Percentiles rank a stretch among this genome's conserved stretches.
Evolutionary conservation across 1,140 invertebrate genomes (phyloP).

Genomic region (Cydia splendana): DNA sequence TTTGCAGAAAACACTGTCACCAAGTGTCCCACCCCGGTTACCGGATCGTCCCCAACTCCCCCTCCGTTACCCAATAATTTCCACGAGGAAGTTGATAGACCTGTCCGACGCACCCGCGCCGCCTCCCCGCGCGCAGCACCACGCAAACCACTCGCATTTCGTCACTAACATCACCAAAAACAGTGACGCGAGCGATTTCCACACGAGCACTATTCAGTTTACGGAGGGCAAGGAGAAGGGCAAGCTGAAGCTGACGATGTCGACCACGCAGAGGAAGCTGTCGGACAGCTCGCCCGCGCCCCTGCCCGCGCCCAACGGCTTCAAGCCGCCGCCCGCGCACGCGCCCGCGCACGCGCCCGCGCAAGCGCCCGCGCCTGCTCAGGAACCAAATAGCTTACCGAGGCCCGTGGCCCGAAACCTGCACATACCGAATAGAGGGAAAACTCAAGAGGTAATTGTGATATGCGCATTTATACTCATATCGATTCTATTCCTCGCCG

Average conservation of each 20-base stretch:
- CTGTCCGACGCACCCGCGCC: slow-evolving; percentile 65
- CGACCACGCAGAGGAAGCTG: slow-evolving; percentile 58
- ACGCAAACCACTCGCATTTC: slow-evolving; percentile 52
- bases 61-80: slow-evolving; percentile 70
- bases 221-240: slow-evolving; percentile 64
- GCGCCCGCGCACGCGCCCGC: slow-evolving; percentile 35
- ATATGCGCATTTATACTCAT: slow-evolving; percentile 70
- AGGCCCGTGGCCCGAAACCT: slow-evolving; percentile 39
- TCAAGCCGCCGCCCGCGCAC: slow-evolving; percentile 40
- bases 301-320: slow-evolving; percentile 48
- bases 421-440: slow-evolving; percentile 50
- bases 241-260: slow-evolving; percentile 67
- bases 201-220: slow-evolving; percentile 68
- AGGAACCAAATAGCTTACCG: slow-evolving; percentile 39
- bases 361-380: slow-evolving; percentile 29
- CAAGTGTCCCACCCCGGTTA: slow-evolving; percentile 70
- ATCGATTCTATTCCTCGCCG: slow-evolving; percentile 56
- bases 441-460: slow-evolving; percentile 71
- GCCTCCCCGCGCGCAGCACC: slow-evolving; percentile 55
- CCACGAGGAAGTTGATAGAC: slow-evolving; percentile 69
- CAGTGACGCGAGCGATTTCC: slow-evolving; percentile 58
- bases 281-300: slow-evolving; percentile 41
- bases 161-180: slow-evolving; percentile 69
- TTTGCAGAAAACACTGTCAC: slow-evolving; percentile 75
- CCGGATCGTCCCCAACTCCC: slow-evolving; percentile 68